These are phyloP conservation scores for Threskiornis aethiopicus DNA, from an alignment of 2,797 vertebrate genomes.

Conservation along the genomic window DNA sequence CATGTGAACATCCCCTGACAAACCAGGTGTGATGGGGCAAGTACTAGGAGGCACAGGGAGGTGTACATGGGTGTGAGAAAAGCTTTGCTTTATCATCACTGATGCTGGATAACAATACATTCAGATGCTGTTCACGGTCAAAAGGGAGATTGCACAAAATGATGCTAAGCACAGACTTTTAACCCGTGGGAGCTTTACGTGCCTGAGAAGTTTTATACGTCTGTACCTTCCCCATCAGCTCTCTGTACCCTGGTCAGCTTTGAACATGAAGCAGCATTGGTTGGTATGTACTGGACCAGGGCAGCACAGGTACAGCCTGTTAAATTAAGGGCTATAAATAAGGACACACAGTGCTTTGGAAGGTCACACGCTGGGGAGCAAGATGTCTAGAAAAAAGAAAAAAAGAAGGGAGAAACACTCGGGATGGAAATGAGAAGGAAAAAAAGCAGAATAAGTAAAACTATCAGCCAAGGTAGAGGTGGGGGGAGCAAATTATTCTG, in stretches of 20 bases:
- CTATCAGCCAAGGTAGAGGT: neutral
- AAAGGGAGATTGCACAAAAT: neutral
- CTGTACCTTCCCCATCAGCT: neutral
- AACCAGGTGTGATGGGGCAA: neutral
- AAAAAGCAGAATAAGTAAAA: neutral
- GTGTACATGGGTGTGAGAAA: neutral
- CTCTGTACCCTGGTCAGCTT: neutral
- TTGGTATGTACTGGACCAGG: neutral
- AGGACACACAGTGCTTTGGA: neutral
- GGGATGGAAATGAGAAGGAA: neutral
- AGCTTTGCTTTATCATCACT: neutral
- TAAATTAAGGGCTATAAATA: neutral
- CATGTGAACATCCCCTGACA: neutral
- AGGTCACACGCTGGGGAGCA: neutral
- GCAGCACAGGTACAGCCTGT: neutral
- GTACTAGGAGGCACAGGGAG: neutral
- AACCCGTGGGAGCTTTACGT: neutral
- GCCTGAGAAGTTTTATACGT: neutral
- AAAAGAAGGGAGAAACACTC: neutral
- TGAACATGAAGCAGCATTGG: neutral
- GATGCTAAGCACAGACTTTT: neutral
- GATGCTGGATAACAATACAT: neutral
- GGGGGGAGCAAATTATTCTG: neutral
- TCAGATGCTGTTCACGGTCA: neutral
- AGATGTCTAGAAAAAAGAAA: neutral